Evolutionary conservation across 2,113 vertebrate genomes (phyloP), one percentile per base, ranked within the genome.

Genomic region (Eulacestoma nigropectus): DNA sequence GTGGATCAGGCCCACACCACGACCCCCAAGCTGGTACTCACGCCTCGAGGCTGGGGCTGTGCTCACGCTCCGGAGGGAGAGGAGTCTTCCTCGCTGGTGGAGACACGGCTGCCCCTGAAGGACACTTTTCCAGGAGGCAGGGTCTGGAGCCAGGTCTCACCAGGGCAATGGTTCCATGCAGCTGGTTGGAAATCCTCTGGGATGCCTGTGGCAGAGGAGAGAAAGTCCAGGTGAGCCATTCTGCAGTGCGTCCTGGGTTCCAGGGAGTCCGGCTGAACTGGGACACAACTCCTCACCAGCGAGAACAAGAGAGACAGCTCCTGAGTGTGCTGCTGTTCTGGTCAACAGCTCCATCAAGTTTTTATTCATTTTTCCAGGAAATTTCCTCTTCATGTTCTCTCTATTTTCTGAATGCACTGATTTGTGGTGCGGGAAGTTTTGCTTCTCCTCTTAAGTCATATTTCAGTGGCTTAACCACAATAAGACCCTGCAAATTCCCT

Each of bases 151-250:
- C 95, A 0, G 97, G 96, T 60, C 96, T 98, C 62, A 98, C 65
- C 79, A 98, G 77, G 2, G 98, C 98, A 1, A 98, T 98, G 23
- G 98, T 98, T 42, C 98, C 97, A 0, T 98, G 98, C 49, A 98
- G 93, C 88, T 98, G 98, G 95, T 98, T 98, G 80, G 98, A 87
- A 39, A 98, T 98, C 78, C 84, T 95, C 95, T 98, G 98, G 29
- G 98, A 98, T 3, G 94, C 97, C 97, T 98, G 79, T 19, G 22
- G 39, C 5, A 42, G 47, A 50, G 59, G 22, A 9, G 44, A n/a
- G 5, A 84, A n/a, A 33, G 49, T 7, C 76, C 26, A 10, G 2
- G 20, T 78, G 79, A 92, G 46, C 20, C 1, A 1, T 33, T 59
- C 23, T 39, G 27, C 55, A 35, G 27, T 4, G 16, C 8, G 7